These are phyloP conservation scores for Myoxocephalus aenaeus DNA, from an alignment of 2,797 vertebrate species.

Conservation along the genomic window DNA sequence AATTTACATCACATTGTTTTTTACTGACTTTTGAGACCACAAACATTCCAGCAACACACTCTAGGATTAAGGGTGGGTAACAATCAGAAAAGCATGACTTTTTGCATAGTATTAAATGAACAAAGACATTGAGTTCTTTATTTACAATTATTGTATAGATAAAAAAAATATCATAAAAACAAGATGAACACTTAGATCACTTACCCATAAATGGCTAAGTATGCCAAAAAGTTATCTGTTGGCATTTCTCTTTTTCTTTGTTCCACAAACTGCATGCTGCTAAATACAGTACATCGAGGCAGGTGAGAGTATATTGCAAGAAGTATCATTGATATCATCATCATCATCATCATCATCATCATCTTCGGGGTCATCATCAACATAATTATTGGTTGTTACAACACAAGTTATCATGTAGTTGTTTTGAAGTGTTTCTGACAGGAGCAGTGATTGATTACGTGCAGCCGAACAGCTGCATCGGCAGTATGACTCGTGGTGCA, in stretches of 20 bases:
- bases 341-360: conserved; percentile 81
- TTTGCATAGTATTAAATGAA: conserved; percentile 99
- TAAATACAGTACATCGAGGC: conserved; percentile 98
- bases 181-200: conserved; percentile 96
- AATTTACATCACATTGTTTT: conserved; percentile 91
- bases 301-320: conserved; percentile 93
- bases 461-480: conserved; percentile 64
- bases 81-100: conserved; percentile 96
- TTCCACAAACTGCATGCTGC: conserved; percentile 98
- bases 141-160: conserved; percentile 99
- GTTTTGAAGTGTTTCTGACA: conserved; percentile 80
- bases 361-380: conserved; percentile 60
- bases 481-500: conserved; percentile 71
- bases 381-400: conserved; percentile 77
- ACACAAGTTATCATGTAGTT: conserved; percentile 77
- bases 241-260: conserved; percentile 89
- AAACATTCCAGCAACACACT: conserved; percentile 95
- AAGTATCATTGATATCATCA: conserved; percentile 82
- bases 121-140: conserved; percentile 99
- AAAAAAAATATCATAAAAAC: conserved; percentile 99
- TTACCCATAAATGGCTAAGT: conserved; percentile 96
- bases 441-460: conserved; percentile 68
- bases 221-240: conserved; percentile 92
- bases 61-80: conserved; percentile 88
- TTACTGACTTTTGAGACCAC: conserved; percentile 90